A percentile compares a stretch with the other conserved stretches of the same genome.
Evolutionary conservation across 2,113 vertebrate species (phyloP).

Genomic region (Tyrannus savana): DNA sequence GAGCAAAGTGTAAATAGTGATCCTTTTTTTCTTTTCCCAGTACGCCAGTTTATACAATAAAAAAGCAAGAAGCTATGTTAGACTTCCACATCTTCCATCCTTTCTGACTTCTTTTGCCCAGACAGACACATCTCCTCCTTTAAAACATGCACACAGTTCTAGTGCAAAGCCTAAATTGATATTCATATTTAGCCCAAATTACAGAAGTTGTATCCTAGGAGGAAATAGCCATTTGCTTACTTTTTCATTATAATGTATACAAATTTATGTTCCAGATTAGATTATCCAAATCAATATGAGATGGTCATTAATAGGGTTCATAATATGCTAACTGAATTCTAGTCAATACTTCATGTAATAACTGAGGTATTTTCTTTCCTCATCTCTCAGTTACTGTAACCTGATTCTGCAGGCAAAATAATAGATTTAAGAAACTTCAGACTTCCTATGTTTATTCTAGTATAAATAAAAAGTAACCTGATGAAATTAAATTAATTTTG

Average conservation of each 20-base stretch:
- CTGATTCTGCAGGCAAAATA: background rate
- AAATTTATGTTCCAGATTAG: background rate
- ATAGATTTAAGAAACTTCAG: background rate
- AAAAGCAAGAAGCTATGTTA: background rate
- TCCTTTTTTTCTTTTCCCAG: rapidly evolving
- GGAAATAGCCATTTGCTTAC: background rate
- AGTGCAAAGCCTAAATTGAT: background rate
- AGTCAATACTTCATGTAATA: background rate
- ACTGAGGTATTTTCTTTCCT: background rate
- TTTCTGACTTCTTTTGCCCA: background rate
- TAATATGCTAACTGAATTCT: background rate
- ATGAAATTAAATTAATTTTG: background rate
- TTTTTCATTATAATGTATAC: background rate
- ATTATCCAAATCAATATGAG: background rate
- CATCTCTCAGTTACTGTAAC: background rate
- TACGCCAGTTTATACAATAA: background rate
- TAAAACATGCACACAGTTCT: background rate
- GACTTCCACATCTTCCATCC: background rate
- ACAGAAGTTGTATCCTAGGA: background rate
- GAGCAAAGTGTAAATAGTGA: background rate
- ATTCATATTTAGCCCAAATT: background rate
- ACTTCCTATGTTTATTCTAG: background rate
- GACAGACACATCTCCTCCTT: background rate
- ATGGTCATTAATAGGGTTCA: background rate
- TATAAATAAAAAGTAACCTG: background rate